Base-by-base conservation (phyloP, 1,140 invertebrate species). In the Oscheius sp. region DNA sequence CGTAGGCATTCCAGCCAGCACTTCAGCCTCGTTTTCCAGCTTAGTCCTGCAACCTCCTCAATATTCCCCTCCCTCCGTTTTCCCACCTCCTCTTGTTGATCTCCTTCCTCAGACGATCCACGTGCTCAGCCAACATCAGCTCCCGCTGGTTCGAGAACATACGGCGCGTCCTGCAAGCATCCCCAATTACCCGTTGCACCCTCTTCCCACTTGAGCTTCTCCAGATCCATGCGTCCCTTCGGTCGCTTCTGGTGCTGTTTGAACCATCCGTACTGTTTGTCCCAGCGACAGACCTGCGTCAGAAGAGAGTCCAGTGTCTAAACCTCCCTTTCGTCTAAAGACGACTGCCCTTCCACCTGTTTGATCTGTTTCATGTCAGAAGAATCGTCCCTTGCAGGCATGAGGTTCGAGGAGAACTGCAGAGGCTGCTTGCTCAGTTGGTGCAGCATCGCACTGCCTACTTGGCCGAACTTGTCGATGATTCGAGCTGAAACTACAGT, bases 71-170 rank as follows among this genome's bases (percentile, higher is more conserved):
- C n/a, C n/a, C 10, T 10, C 10, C n/a, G 38, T 10, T 42, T n/a
- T n/a, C n/a, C n/a, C 38, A 42, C 49, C 49, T 32, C 4, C 71
- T n/a, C 71, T 73, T 73, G 66, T 69, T 68, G 26, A 73, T 69
- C 35, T 73, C 71, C 18, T 63, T 69, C 18, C 58, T 45, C 2
- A 73, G 65, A 3, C 71, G 71, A 18, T 73, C 71, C 35, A 73
- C 65, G 20, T 69, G 71, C 65, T 67, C 71, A 1, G 65, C 26
- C 3, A 73, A 38, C 10, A 68, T 4, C 23, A 68, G 13, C 63
- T 73, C 71, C 7, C 61, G 31, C 26, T 64, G 61, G 3, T 32
- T 49, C 31, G 49, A 29, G 1, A 58, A 31, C 29, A 58, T 31
- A 58, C 59, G 42, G 29, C 69, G 59, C 10, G 58, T 18, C 3